A percentile compares a stretch with the other conserved stretches of the same genome.
These are phyloP conservation scores for Drosophila helvetica DNA, from an alignment of 2,888 invertebrate species.

Conservation along the genomic window DNA sequence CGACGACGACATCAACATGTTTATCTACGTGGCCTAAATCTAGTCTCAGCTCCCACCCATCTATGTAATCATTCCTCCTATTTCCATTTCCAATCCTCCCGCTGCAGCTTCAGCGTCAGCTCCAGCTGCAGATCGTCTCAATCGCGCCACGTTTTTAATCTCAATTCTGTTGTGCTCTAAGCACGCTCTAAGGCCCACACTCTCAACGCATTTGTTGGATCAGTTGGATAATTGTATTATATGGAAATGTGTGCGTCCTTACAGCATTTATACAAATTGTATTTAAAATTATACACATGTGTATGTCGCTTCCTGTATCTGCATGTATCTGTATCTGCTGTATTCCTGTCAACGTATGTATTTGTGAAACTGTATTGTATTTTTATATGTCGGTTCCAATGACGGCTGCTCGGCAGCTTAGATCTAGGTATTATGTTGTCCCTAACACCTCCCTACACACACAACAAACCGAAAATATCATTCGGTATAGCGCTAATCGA, in stretches of 20 bases:
- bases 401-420: constrained; percentile 25
- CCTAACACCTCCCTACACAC: not conserved
- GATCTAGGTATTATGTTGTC: constrained; percentile 41
- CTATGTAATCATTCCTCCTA: constrained; percentile 50
- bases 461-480: constrained; percentile 16
- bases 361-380: constrained; percentile 34
- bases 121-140: constrained; percentile 13
- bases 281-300: constrained; percentile 7
- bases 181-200: constrained; percentile 30
- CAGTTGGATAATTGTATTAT: constrained; percentile 46
- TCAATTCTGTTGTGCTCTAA: constrained; percentile 47
- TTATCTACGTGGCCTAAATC: constrained; percentile 96
- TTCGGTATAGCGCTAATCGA: constrained; percentile 45
- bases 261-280: constrained; percentile 35
- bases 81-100: constrained; percentile 27
- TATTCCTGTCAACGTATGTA: constrained; percentile 19
- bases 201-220: constrained; percentile 37
- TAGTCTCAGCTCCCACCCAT: constrained; percentile 45
- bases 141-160: constrained; percentile 37
- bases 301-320: not conserved
- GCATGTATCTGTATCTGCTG: not conserved
- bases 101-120: constrained; percentile 9
- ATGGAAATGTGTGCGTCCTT: constrained; percentile 47
- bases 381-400: constrained; percentile 39
- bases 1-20: constrained; percentile 98